Percentiles rank a stretch among this genome's conserved stretches.
phyloP scores from a whole-genome alignment of 2,888 invertebrate genomes.

The Eupithecia pulchellata region DNA sequence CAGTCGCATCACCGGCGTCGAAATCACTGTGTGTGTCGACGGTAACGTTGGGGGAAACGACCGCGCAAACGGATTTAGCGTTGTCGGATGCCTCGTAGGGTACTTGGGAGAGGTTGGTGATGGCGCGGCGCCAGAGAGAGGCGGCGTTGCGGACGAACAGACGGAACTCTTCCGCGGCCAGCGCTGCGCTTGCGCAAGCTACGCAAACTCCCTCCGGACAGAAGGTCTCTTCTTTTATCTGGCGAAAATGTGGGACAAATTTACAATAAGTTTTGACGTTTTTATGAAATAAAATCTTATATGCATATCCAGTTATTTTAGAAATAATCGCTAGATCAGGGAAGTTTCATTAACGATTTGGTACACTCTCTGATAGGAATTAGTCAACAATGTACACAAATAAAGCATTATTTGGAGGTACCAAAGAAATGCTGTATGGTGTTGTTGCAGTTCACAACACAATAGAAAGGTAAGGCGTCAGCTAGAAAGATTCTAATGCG shows the following conservation, averaged over 20 bases:
- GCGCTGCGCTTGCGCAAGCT: constrained; percentile 62
- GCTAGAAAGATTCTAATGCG: neutral
- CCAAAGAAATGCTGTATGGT: no score
- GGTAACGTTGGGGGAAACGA: constrained; percentile 60
- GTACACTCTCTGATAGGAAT: neutral
- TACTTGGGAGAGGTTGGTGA: constrained; percentile 50
- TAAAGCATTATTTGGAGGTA: neutral
- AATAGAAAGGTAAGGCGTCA: neutral
- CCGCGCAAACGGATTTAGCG: constrained; percentile 63
- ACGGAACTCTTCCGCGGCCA: constrained; percentile 70
- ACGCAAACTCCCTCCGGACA: constrained; percentile 68
- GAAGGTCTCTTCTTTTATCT: constrained; percentile 65
- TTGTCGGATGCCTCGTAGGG: constrained; percentile 38
- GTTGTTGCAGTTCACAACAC: neutral
- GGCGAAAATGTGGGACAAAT: constrained; percentile 33
- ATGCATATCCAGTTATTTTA: neutral
- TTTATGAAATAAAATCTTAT: neutral
- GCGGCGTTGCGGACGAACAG: constrained; percentile 62
- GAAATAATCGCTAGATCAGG: neutral
- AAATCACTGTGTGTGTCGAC: constrained; percentile 64
- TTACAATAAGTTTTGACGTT: neutral
- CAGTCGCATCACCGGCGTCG: constrained; percentile 55
- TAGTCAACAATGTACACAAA: neutral
- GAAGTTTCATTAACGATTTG: neutral
- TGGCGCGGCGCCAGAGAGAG: constrained; percentile 63